phyloP scores from a whole-genome alignment of 2,113 vertebrate species.

The Marmota monax region DNA sequence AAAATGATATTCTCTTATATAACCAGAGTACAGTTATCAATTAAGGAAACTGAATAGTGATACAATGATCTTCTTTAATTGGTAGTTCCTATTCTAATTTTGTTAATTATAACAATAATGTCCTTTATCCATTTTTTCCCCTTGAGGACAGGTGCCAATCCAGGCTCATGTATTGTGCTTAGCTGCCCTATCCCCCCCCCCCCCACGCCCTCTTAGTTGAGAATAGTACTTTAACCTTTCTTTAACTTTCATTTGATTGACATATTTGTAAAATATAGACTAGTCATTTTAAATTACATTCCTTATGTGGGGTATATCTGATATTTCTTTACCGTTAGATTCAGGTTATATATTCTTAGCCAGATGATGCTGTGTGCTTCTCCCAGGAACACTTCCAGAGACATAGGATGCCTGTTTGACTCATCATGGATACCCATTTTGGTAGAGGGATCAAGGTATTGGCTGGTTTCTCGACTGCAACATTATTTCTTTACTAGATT shows the following conservation, averaged over 20 bases:
- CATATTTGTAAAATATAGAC: constrained; percentile 43
- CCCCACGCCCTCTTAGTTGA: neutral
- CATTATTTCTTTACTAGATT: neutral
- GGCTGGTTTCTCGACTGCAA: neutral
- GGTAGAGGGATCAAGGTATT: neutral
- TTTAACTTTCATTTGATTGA: neutral
- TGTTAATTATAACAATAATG: neutral
- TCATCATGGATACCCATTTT: neutral
- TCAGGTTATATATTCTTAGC: neutral
- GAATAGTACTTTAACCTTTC: neutral
- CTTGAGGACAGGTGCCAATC: neutral
- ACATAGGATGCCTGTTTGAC: neutral
- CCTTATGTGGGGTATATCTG: neutral
- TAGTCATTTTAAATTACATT: neutral
- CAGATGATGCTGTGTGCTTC: neutral
- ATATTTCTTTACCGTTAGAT: neutral
- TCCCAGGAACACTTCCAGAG: neutral
- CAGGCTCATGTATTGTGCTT: neutral
- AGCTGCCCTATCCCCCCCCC: neutral
- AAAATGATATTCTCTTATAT: neutral
- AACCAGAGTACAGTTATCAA: constrained; percentile 13
- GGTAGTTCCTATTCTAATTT: constrained; percentile 19
- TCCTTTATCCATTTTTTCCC: neutral
- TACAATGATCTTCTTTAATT: constrained; percentile 20
- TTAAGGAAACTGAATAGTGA: constrained; percentile 26